Base-by-base conservation (phyloP, 37 sponge, comb jelly and placozoan species). In the Lycopodina hypogea region DNA sequence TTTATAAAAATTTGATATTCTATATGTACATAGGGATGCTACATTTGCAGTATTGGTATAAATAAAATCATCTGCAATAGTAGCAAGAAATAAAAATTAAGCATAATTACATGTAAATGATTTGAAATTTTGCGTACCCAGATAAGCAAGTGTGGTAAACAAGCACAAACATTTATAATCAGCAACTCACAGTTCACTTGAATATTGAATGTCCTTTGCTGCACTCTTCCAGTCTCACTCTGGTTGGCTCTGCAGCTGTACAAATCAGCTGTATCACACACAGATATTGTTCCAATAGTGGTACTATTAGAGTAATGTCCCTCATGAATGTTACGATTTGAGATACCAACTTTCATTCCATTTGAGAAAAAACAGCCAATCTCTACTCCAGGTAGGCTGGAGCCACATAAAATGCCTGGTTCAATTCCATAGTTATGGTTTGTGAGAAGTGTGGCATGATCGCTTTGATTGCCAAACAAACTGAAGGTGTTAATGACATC, bases 151-250 rank as follows among this genome's bases (percentile, higher is more conserved):
- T n/a, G n/a, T n/a, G n/a, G n/a, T n/a, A n/a, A n/a, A n/a, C n/a
- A n/a, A n/a, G n/a, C n/a, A n/a, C n/a, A n/a, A n/a, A n/a, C n/a
- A n/a, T n/a, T n/a, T n/a, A n/a, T n/a, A n/a, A n/a, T n/a, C n/a
- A n/a, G n/a, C n/a, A n/a, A 81, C 82, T 73, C 74, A 82, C 82
- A 65, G 52, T 34, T 64, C 0, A 82, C 42, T 39, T 18, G 29
- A 3, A 82, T 66, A 15, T 36, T 74, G 62, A 82, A 82, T 17
- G 4, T 52, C 34, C 48, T 73, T n/a, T 63, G 36, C 56, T 82
- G 53, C 24, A 52, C 56, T 22, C 17, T 36, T 12, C 33, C 52
- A 28, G 52, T 40, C 1, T 36, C 21, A 0, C n/a, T 52, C 19
- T 39, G 30, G 11, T 59, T 71, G 9, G 82, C 82, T 24, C 26